These are phyloP conservation scores for Coregonus ussuriensis DNA, from an alignment of 2,797 vertebrate species.

Conservation along the genomic window DNA sequence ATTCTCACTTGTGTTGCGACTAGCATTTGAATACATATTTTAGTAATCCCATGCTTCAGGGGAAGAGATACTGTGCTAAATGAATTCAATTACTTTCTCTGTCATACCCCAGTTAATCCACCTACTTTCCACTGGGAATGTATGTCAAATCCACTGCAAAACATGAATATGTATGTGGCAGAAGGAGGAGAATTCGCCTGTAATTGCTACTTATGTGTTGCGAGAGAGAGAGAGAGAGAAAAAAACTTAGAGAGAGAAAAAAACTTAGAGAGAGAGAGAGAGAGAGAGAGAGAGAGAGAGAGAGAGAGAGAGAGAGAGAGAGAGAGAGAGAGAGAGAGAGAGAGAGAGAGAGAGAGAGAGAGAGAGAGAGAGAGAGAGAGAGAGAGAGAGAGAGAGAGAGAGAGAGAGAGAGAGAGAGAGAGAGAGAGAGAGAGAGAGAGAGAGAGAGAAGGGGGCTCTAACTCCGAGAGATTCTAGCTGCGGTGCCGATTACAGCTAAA, in stretches of 20 bases:
- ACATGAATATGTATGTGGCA: constrained; percentile 45
- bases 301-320: too few relatives aligned
- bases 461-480: constrained; percentile 7
- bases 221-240: too few relatives aligned
- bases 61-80: constrained; percentile 28
- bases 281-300: too few relatives aligned
- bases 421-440: not conserved
- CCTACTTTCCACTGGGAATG: constrained; percentile 59
- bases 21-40: constrained; percentile 45
- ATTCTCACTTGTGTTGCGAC: constrained; percentile 53
- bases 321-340: too few relatives aligned
- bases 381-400: too few relatives aligned
- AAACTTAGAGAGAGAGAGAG: too few relatives aligned
- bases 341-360: too few relatives aligned
- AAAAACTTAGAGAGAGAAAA: too few relatives aligned
- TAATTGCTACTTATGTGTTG: constrained; percentile 26
- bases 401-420: not conserved
- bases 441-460: not conserved
- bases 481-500: constrained; percentile 1
- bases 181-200: constrained; percentile 1
- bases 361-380: not conserved
- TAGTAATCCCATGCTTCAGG: constrained; percentile 57
- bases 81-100: constrained; percentile 33
- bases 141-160: constrained; percentile 54
- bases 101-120: constrained; percentile 46